Base-by-base conservation (phyloP, 2,113 vertebrate species). In the Anolis carolinensis region DNA sequence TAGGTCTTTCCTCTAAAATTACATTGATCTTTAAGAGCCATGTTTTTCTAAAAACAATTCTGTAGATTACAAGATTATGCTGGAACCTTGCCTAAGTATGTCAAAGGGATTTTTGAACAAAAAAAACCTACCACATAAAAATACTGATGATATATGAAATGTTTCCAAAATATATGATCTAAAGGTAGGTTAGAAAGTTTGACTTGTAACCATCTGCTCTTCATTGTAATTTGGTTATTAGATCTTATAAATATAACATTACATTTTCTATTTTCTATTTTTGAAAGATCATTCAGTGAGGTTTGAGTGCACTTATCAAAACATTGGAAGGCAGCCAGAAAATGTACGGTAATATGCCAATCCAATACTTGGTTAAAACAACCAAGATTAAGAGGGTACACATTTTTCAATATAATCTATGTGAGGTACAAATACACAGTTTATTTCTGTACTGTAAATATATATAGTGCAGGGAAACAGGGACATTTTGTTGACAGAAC, bases 271-370 rank as follows among this genome's bases (percentile, higher is more conserved):
- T 32, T 70, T 77, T 70, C 30, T 68, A 13, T 34, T 82, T 85
- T 89, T 86, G 82, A 82, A 78, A 70, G 18, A 48, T 23, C 44
- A 55, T 68, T 84, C 36, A 86, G 36, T 32, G 70, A n/a, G 14
- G 36, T 48, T 50, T 78, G 21, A 72, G 20, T 21, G 36, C 52
- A 78, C 85, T 39, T 75, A 52, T 52, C 36, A 86, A 79, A 88
- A 68, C 11, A 23, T 70, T 79, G 67, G 59, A 63, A 79, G 34
- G 10, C 14, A 79, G 55, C 68, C n/a, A 25, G 50, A 44, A 65
- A 79, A 67, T 83, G 79, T n/a, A n/a, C n/a, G n/a, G n/a, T 36
- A 79, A 83, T 79, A 72, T 48, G 7, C 25, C n/a, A 67, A 23
- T 71, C 18, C 39, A 79, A 4, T 52, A 6, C 8, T 63, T 55